Conservation (phyloP, 2,797 vertebrate species). For the Psittacula derbiana region DNA sequence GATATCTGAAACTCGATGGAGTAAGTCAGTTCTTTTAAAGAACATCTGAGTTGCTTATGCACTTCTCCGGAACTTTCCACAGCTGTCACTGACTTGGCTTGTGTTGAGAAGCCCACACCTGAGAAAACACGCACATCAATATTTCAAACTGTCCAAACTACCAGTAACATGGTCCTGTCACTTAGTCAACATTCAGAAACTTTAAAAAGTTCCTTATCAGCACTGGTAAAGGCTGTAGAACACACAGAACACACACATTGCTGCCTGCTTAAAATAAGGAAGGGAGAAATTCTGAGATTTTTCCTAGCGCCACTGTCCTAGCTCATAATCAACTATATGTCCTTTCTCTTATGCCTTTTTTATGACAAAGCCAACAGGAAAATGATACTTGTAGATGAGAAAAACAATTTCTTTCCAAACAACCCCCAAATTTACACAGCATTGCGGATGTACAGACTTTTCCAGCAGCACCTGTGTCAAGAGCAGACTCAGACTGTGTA, state of each 20-base stretch:
- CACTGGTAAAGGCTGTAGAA: conserved; percentile 58
- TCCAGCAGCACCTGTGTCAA: background rate
- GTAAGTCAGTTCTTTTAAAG: conserved; percentile 54
- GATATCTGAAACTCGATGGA: conserved; percentile 55
- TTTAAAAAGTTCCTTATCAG: conserved; percentile 62
- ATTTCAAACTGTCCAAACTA: conserved; percentile 75
- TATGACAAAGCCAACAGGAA: background rate
- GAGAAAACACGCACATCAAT: conserved; percentile 83
- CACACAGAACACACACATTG: background rate
- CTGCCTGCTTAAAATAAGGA: conserved; percentile 66
- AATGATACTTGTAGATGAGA: background rate
- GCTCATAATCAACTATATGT: background rate
- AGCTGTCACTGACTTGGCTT: conserved; percentile 73
- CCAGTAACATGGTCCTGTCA: conserved; percentile 69
- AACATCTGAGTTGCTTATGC: conserved; percentile 66
- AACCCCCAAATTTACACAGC: background rate
- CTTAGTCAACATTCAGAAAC: conserved; percentile 63
- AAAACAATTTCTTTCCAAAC: background rate
- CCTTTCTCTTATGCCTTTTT: background rate
- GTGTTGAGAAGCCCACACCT: conserved; percentile 77
- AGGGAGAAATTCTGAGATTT: background rate
- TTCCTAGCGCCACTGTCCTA: conserved; percentile 23
- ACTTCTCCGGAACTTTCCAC: conserved; percentile 72
- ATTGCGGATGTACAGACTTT: background rate
- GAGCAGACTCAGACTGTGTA: background rate